Conservation (phyloP, 2,113 vertebrate genomes). For the Egretta garzetta region DNA sequence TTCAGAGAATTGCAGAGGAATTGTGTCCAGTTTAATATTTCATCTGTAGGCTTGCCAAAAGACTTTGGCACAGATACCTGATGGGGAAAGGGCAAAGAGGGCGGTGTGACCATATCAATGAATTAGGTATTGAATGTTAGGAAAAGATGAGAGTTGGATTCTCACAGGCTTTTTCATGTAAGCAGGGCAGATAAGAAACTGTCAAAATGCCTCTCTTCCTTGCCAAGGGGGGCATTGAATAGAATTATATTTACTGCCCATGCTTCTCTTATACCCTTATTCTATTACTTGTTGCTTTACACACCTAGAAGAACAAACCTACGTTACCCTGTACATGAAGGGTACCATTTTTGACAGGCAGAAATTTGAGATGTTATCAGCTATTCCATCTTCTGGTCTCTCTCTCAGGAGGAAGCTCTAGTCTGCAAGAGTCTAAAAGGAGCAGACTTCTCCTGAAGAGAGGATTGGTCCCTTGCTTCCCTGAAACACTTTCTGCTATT, state of each 20-base stretch:
- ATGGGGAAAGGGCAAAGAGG: neutral
- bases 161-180: neutral
- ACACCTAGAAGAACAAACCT: neutral
- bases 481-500: neutral
- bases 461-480: neutral
- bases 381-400: neutral
- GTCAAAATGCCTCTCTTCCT: neutral
- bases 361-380: neutral
- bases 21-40: neutral
- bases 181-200: neutral
- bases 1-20: neutral
- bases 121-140: neutral
- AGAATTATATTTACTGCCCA: neutral
- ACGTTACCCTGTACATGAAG: neutral
- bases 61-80: neutral
- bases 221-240: neutral
- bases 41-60: neutral
- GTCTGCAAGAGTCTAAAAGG: neutral
- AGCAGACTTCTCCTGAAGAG: neutral
- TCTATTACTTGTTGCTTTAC: neutral
- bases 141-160: neutral
- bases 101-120: fast-evolving
- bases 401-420: neutral
- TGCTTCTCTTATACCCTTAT: neutral
- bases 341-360: neutral